Evolutionary conservation across 2,797 vertebrate species (phyloP).

Genomic region (Chaetodon trifasciatus): DNA sequence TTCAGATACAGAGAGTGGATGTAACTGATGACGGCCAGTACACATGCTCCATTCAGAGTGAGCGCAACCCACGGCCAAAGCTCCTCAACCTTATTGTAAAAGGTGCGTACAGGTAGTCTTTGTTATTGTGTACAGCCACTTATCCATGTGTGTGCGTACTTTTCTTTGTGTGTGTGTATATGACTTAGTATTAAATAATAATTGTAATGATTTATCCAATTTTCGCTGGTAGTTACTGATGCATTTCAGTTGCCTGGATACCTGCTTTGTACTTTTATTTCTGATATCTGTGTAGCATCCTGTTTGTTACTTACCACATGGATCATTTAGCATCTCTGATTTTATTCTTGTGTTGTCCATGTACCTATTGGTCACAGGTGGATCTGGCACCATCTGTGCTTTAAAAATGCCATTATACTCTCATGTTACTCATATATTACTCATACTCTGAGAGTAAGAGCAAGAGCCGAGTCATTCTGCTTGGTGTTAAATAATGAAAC

Average conservation of each 20-base stretch:
- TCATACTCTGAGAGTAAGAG: neutral
- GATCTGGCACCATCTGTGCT: conserved; percentile 55
- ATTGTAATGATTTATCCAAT: neutral
- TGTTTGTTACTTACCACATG: conserved; percentile 37
- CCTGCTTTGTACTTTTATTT: neutral
- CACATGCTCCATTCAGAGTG: conserved; percentile 97
- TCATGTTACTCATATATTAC: no score
- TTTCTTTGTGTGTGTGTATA: neutral
- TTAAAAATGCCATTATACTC: neutral
- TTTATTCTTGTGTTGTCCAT: conserved; percentile 25
- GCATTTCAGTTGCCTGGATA: neutral
- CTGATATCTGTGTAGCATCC: conserved; percentile 9
- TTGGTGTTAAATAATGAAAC: conserved; percentile 24
- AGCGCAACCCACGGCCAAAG: conserved; percentile 92
- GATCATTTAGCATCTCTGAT: conserved; percentile 29
- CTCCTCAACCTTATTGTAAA: conserved; percentile 97
- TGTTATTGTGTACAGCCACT: neutral
- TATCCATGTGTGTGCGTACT: neutral
- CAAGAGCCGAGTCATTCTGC: neutral
- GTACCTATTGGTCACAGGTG: conserved; percentile 48
- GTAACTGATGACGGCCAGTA: conserved; percentile 95
- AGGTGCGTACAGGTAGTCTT: conserved; percentile 82
- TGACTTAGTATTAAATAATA: neutral
- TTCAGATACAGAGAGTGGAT: conserved; percentile 98
- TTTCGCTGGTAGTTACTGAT: neutral